Percentiles rank a stretch among this genome's conserved stretches.
phyloP scores from a whole-genome alignment of 2,113 vertebrate genomes.

The Grus americana region DNA sequence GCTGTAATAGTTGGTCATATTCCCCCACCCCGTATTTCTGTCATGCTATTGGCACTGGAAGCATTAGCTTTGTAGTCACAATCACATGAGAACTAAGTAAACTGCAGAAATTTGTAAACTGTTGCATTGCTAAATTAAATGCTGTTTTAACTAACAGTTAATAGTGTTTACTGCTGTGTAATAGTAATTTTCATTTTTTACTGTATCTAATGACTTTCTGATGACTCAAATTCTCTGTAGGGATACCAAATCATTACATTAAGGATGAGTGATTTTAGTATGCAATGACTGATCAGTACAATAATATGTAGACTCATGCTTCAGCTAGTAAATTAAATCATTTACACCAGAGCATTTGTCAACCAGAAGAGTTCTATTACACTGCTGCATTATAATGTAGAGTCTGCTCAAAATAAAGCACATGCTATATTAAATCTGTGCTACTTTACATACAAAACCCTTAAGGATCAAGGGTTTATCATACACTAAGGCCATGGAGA shows the following conservation, averaged over 20 bases:
- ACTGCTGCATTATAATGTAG: slow-evolving; percentile 64
- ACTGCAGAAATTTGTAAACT: slow-evolving; percentile 80
- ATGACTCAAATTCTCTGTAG: slow-evolving; percentile 87
- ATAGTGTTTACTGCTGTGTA: slow-evolving; percentile 87
- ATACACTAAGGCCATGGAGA: background rate
- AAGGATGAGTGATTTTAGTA: slow-evolving; percentile 88
- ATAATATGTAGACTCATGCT: slow-evolving; percentile 80
- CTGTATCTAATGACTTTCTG: slow-evolving; percentile 89
- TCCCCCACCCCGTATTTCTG: background rate
- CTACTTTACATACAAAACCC: slow-evolving; percentile 13
- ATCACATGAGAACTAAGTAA: slow-evolving; percentile 76
- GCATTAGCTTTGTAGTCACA: slow-evolving; percentile 70
- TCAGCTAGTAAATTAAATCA: slow-evolving; percentile 81
- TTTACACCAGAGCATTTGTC: slow-evolving; percentile 77
- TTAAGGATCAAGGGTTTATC: background rate
- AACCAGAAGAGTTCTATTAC: slow-evolving; percentile 72
- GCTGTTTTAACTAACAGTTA: slow-evolving; percentile 88
- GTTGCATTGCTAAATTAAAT: slow-evolving; percentile 84
- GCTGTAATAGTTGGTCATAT: background rate
- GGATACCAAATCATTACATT: slow-evolving; percentile 86
- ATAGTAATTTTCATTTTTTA: slow-evolving; percentile 89
- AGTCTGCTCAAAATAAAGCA: slow-evolving; percentile 73
- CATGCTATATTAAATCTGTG: slow-evolving; percentile 60
- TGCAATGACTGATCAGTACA: slow-evolving; percentile 83
- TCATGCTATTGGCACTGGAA: slow-evolving; percentile 39